Conservation (phyloP, 2,888 invertebrate genomes). For the Ypsolopha sequella region DNA sequence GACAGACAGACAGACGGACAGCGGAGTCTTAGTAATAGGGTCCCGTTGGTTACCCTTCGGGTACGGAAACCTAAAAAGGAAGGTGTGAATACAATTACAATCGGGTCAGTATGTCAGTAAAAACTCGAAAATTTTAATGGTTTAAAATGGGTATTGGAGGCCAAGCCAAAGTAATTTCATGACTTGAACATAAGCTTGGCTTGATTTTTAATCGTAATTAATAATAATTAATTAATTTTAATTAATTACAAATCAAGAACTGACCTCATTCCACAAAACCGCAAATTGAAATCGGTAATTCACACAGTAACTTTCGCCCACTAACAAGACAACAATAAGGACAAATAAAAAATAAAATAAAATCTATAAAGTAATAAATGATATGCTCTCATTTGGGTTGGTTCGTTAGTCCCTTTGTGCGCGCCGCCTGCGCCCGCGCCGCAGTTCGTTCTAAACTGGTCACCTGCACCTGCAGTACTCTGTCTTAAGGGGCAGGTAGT, state of each 20-base stretch:
- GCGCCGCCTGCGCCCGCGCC: conserved; percentile 41
- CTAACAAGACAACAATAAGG: conserved; percentile 8
- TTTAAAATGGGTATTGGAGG: too few relatives aligned
- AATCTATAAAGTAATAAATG: conserved; percentile 36
- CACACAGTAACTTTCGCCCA: conserved; percentile 2
- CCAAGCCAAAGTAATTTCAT: too few relatives aligned
- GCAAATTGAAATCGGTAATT: conserved; percentile 4
- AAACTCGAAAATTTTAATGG: too few relatives aligned
- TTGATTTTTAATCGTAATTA: too few relatives aligned
- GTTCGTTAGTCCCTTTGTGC: conserved; percentile 51
- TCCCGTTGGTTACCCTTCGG: too few relatives aligned
- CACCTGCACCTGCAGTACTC: neutral
- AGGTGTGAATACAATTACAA: too few relatives aligned
- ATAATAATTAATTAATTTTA: neutral
- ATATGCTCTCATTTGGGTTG: conserved; percentile 50
- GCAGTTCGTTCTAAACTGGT: conserved; percentile 11
- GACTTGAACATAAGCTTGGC: too few relatives aligned
- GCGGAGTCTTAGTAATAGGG: too few relatives aligned
- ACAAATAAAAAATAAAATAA: conserved; percentile 20
- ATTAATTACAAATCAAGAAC: neutral
- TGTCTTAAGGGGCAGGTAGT: too few relatives aligned
- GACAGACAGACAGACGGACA: too few relatives aligned
- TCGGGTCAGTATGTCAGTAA: too few relatives aligned
- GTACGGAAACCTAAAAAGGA: too few relatives aligned
- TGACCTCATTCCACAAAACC: neutral